phyloP scores from a whole-genome alignment of 1,140 invertebrate genomes.

The Manduca sexta region DNA sequence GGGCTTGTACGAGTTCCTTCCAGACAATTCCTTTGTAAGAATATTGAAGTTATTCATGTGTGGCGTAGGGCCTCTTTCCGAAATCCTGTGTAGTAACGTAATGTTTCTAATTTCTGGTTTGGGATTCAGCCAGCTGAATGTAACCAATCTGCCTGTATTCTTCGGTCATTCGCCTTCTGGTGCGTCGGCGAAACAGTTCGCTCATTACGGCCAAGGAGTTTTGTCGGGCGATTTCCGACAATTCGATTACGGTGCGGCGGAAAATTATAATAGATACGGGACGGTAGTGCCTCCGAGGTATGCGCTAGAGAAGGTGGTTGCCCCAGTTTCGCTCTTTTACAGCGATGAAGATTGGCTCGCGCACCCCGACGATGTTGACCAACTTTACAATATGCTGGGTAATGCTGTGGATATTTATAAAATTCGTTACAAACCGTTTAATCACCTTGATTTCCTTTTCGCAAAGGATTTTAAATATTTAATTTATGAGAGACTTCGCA shows the following conservation, averaged over 20 bases:
- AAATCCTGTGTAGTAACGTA: conserved; percentile 32
- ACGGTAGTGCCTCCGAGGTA: conserved; percentile 76
- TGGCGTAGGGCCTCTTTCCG: conserved; percentile 17
- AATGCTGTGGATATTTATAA: conserved; percentile 62
- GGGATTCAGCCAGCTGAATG: conserved; percentile 34
- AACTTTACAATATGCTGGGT: conserved; percentile 49
- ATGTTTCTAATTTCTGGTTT: conserved; percentile 31
- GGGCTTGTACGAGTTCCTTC: conserved; percentile 34
- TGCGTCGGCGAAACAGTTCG: conserved; percentile 82
- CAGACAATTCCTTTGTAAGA: conserved; percentile 24
- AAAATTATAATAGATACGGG: conserved; percentile 63
- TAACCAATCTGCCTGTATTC: conserved; percentile 81
- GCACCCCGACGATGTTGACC: conserved; percentile 64
- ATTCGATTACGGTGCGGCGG: conserved; percentile 61
- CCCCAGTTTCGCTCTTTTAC: conserved; percentile 78
- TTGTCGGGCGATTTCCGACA: conserved; percentile 62
- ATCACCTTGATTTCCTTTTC: conserved; percentile 76
- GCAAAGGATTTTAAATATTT: conserved; percentile 64
- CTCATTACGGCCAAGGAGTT: conserved; percentile 79
- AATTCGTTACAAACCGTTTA: conserved; percentile 59
- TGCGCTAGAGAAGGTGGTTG: conserved; percentile 71
- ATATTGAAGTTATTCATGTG: conserved; percentile 26
- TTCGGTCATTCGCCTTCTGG: conserved; percentile 85
- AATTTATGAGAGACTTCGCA: conserved; percentile 43
- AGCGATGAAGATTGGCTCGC: conserved; percentile 78